Percentiles rank a stretch among this genome's conserved stretches.
Evolutionary conservation across 1,140 invertebrate genomes (phyloP).

Genomic region (Andrena cerasifolii): DNA sequence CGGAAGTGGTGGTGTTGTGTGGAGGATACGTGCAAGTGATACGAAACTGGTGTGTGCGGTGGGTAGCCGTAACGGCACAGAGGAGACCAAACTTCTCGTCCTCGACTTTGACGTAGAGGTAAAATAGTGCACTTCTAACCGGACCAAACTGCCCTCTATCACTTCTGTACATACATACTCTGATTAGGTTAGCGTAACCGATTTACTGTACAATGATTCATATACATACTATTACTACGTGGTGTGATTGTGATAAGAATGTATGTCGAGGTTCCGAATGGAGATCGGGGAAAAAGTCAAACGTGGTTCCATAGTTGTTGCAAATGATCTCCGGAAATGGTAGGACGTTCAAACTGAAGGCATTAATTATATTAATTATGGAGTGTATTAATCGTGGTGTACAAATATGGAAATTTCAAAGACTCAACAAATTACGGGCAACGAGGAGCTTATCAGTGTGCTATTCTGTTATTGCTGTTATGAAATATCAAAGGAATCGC

Average conservation of each 20-base stretch:
- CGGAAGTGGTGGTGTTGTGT: slow-evolving; percentile 99
- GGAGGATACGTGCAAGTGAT: slow-evolving; percentile 97
- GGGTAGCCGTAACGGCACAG: slow-evolving; percentile 98
- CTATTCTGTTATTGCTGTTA: slow-evolving; percentile 65
- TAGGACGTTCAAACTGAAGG: slow-evolving; percentile 58
- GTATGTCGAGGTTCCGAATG: slow-evolving; percentile 57
- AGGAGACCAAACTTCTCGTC: slow-evolving; percentile 99
- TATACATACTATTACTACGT: slow-evolving; percentile 76
- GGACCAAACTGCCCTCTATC: slow-evolving; percentile 48
- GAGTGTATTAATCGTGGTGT: slow-evolving; percentile 67
- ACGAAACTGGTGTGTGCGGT: slow-evolving; percentile 99
- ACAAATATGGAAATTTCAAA: slow-evolving; percentile 71
- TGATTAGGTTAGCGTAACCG: slow-evolving; percentile 79
- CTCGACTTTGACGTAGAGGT: slow-evolving; percentile 96
- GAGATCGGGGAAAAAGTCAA: slow-evolving; percentile 27
- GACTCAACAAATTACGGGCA: slow-evolving; percentile 66
- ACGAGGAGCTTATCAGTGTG: slow-evolving; percentile 69
- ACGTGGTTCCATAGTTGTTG: slow-evolving; percentile 26
- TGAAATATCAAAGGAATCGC: slow-evolving; percentile 55
- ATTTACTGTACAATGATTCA: slow-evolving; percentile 79
- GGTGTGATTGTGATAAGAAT: slow-evolving; percentile 81
- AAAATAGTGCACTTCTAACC: slow-evolving; percentile 72
- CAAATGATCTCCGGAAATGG: slow-evolving; percentile 57
- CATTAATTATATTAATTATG: slow-evolving; percentile 60
- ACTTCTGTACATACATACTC: slow-evolving; percentile 80